These are phyloP conservation scores for Eulacestoma nigropectus DNA, from an alignment of 2,113 vertebrate species.

Conservation along the genomic window DNA sequence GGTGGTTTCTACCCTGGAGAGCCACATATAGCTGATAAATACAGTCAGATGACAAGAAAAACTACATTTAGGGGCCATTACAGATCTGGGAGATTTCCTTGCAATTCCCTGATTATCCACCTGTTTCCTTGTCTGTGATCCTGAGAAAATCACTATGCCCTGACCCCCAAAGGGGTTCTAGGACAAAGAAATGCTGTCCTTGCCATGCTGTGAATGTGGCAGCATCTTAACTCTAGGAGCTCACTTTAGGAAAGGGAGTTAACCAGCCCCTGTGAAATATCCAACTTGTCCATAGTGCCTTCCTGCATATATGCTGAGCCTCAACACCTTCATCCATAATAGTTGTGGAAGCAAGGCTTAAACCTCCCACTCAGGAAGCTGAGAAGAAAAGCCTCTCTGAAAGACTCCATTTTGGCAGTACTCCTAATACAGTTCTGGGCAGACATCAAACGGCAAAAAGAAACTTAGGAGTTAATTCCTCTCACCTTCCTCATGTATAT, in stretches of 20 bases:
- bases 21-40: neutral
- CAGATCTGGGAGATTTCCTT: neutral
- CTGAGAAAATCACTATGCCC: neutral
- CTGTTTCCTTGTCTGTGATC: neutral
- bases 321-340: neutral
- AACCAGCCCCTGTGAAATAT: neutral
- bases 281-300: neutral
- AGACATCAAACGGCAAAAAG: neutral
- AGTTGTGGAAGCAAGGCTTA: neutral
- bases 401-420: neutral
- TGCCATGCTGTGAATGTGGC: neutral
- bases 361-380: neutral
- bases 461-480: neutral
- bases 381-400: neutral
- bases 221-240: neutral
- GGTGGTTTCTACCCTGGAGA: neutral
- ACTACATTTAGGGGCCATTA: neutral
- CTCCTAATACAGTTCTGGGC: neutral
- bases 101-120: neutral
- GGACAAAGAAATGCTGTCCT: neutral
- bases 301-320: accelerated
- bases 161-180: neutral
- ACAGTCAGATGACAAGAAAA: neutral
- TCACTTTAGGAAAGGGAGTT: neutral
- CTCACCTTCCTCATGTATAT: neutral